Evolutionary conservation across 2,797 vertebrate species (phyloP).

Genomic region (Hoplostethus atlanticus): DNA sequence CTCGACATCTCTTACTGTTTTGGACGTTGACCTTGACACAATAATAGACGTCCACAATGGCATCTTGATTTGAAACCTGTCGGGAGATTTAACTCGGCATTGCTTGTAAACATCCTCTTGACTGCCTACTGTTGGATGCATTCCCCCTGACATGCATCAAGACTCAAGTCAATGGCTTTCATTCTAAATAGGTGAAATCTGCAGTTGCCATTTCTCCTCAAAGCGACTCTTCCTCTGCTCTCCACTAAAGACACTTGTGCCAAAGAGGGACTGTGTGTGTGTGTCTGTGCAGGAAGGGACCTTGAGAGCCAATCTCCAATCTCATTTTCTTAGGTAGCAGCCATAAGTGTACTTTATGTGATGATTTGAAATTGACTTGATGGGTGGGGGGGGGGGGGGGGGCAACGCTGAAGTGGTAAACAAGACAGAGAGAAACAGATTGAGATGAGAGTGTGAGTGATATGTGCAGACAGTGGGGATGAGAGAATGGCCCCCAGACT

Average conservation of each 20-base stretch:
- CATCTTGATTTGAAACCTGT: slow-evolving; percentile 59
- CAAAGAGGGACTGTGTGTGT: neutral
- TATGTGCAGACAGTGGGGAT: slow-evolving; percentile 44
- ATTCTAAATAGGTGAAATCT: slow-evolving; percentile 19
- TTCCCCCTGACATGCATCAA: slow-evolving; percentile 49
- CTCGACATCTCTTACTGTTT: slow-evolving; percentile 9
- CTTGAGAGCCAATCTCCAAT: slow-evolving; percentile 15
- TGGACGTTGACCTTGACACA: slow-evolving; percentile 42
- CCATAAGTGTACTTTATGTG: slow-evolving; percentile 16
- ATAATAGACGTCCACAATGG: slow-evolving; percentile 57
- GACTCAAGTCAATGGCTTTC: slow-evolving; percentile 37
- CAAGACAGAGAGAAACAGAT: slow-evolving; percentile 1
- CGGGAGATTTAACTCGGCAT: slow-evolving; percentile 55
- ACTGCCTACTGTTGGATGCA: slow-evolving; percentile 54
- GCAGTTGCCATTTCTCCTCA: slow-evolving; percentile 1
- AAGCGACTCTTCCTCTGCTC: neutral
- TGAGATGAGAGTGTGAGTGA: slow-evolving; percentile 46
- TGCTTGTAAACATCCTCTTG: slow-evolving; percentile 42
- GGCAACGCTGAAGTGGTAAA: slow-evolving; percentile 4
- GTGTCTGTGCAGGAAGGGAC: neutral
- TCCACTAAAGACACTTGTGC: neutral
- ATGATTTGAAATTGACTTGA: slow-evolving; percentile 29
- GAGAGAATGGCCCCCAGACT: slow-evolving; percentile 57
- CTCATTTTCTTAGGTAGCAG: slow-evolving; percentile 4
- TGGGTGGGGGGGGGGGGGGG: neutral